These are phyloP conservation scores for Eristalinus sepulchralis DNA, from an alignment of 2,888 invertebrate species.

Conservation along the genomic window DNA sequence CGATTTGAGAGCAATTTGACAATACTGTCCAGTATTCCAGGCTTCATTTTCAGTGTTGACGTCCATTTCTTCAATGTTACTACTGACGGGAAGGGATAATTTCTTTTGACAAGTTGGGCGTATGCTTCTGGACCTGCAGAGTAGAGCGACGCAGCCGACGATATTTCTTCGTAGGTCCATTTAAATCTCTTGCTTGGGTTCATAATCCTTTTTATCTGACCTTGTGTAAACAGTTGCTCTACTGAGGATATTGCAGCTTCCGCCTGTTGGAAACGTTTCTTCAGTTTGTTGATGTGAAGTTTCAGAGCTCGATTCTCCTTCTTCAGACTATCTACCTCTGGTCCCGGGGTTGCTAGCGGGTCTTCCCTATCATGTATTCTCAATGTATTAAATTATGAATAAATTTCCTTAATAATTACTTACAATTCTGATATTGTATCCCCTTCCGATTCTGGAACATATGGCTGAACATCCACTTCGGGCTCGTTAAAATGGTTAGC, in stretches of 20 bases:
- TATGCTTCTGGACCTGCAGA: conserved; percentile 22
- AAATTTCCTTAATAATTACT: not conserved
- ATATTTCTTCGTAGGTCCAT: conserved; percentile 43
- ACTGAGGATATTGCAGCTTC: conserved; percentile 5
- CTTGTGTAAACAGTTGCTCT: conserved; percentile 10
- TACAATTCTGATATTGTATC: not conserved
- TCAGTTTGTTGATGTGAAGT: not conserved
- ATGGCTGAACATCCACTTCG: not conserved
- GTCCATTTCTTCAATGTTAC: conserved; percentile 19
- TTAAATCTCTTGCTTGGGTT: conserved; percentile 23
- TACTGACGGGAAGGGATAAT: conserved; percentile 13
- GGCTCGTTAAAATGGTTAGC: conserved; percentile 12
- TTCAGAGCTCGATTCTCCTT: not conserved
- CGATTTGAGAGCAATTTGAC: not conserved
- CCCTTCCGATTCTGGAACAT: not conserved
- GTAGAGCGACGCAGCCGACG: conserved; percentile 21
- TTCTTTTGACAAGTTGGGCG: not conserved
- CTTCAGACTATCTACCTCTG: not conserved
- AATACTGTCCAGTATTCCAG: conserved; percentile 10
- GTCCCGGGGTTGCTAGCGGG: not conserved
- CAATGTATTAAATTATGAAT: not conserved
- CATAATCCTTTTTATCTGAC: conserved; percentile 16
- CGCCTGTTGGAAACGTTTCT: conserved; percentile 2
- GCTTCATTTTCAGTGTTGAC: not conserved
- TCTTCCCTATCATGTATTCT: conserved; percentile 8